phyloP scores from a whole-genome alignment of 2,797 vertebrate species.

The Squalus acanthias region DNA sequence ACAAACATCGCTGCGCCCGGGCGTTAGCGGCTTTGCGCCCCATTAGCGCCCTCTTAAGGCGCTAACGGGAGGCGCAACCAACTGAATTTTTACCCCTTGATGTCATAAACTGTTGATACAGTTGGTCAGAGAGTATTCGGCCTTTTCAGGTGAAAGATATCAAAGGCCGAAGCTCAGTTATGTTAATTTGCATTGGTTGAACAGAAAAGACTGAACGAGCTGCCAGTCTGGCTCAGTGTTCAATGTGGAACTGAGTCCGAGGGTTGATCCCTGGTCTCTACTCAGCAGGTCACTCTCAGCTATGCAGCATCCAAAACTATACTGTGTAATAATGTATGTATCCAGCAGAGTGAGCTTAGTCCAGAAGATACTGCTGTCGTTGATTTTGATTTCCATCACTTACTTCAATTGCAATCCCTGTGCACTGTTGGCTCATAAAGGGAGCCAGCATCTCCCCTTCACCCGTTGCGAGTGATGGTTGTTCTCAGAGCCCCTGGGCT shows the following conservation, averaged over 20 bases:
- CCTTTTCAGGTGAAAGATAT: not conserved
- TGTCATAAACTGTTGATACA: not conserved
- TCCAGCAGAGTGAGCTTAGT: not conserved
- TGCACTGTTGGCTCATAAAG: not conserved
- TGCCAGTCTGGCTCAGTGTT: not conserved
- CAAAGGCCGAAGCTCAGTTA: not conserved
- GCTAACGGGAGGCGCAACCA: too few species aligned
- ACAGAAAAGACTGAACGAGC: not conserved
- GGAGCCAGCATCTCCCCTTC: not conserved
- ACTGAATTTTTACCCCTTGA: too few species aligned
- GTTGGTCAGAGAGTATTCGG: not conserved
- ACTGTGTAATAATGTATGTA: not conserved
- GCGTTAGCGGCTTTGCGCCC: too few species aligned
- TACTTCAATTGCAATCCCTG: not conserved
- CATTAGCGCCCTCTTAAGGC: too few species aligned
- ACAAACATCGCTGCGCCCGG: too few species aligned
- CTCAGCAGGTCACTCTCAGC: not conserved
- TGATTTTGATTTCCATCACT: not conserved
- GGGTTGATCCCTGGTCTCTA: not conserved
- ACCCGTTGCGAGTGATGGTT: not conserved
- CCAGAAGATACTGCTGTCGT: not conserved
- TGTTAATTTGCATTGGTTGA: not conserved
- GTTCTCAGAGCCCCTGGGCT: too few species aligned
- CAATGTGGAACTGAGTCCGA: not conserved
- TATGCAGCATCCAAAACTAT: not conserved